Conservation (phyloP, 2,888 invertebrate species). For the Scaptomyza cyrtandrae region DNA sequence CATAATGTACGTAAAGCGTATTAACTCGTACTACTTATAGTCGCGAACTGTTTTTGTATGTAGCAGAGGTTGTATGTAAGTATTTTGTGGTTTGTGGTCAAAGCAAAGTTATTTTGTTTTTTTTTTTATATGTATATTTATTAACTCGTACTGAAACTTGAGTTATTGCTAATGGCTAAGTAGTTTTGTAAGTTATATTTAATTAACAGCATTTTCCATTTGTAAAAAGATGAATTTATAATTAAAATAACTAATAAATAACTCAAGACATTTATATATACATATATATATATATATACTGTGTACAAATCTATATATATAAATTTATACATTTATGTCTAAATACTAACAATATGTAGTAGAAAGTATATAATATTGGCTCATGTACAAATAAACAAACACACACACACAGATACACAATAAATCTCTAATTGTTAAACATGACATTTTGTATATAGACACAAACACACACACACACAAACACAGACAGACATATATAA, state of each 20-base stretch:
- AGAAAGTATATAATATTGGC: constrained; percentile 20
- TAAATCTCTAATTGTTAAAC: constrained; percentile 52
- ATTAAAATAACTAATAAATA: constrained; percentile 46
- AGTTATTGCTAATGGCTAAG: constrained; percentile 38
- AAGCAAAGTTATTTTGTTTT: constrained; percentile 10
- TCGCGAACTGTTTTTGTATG: constrained; percentile 42
- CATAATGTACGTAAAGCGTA: constrained; percentile 22
- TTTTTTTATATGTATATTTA: neutral
- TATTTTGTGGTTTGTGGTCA: constrained; percentile 37
- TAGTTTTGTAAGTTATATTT: constrained; percentile 42
- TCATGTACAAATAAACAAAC: constrained; percentile 43
- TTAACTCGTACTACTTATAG: constrained; percentile 44
- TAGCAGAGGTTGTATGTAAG: constrained; percentile 56
- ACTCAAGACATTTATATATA: constrained; percentile 27
- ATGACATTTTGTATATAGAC: constrained; percentile 55
- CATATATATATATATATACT: constrained; percentile 49
- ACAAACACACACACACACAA: constrained; percentile 11
- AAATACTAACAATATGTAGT: constrained; percentile 39
- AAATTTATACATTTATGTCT: constrained; percentile 67
- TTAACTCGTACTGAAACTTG: constrained; percentile 24
- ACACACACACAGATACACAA: constrained; percentile 18
- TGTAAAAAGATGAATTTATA: constrained; percentile 67
- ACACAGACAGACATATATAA: neutral
- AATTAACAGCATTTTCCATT: constrained; percentile 40
- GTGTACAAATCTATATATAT: constrained; percentile 72